Evolutionary conservation across 2,797 vertebrate genomes (phyloP), one percentile per base, ranked within the genome.

Genomic region (Alauda arvensis): DNA sequence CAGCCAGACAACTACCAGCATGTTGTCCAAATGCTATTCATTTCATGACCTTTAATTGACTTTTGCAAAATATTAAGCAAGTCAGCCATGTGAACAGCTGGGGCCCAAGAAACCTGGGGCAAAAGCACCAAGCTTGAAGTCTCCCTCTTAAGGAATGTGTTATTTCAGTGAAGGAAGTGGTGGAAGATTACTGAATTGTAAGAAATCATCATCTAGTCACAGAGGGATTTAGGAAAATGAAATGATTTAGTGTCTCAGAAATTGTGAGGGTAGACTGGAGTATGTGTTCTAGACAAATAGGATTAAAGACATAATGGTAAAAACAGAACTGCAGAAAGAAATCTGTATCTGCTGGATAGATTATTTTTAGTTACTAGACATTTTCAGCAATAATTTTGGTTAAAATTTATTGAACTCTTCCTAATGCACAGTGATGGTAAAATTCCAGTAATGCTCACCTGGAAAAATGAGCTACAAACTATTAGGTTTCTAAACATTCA

Each of bases 191-290:
- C 34, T 7, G 37, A 84, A 24, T 18, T 93, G 34, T 39, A 86
- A 75, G 72, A 86, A 91, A 80, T 65, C 26, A 21, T 71, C n/a
- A 84, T 53, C 31, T 67, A 71, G 52, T 69, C 78, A 69, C 63
- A 78, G 62, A 68, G 23, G 42, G 72, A 90, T 91, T 94, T 80
- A 88, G 52, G 45, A 84, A 87, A 92, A 90, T 71, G 7, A 92
- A 91, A 91, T 77, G 6, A 92, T 70, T 86, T 75, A 79, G 19
- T 49, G n/a, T 52, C 57, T 88, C 81, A 83, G 33, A 89, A 93
- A 88, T 25, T 16, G 29, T 5, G 14, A 80, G 46, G 11, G 29
- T 67, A 21, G 53, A 78, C 17, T 61, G 42, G 40, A 82, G 33
- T 31, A 56, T 34, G 31, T 77, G 45, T n/a, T 71, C 48, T 88